Base-by-base conservation (phyloP, 2,113 vertebrate genomes). In the Felis catus region DNA sequence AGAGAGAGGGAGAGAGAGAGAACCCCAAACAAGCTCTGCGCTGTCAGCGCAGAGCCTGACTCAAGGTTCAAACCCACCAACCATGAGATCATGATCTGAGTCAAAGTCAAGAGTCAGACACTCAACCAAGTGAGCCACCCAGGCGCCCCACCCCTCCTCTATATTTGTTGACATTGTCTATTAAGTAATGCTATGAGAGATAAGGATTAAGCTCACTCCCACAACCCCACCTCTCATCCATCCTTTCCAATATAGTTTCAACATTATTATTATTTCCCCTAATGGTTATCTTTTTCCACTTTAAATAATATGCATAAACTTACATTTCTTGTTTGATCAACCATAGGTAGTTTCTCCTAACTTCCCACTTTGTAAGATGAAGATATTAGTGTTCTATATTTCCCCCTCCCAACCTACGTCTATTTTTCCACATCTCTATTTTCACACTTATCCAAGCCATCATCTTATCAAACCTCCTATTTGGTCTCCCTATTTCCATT, bases 261-360 rank as follows among this genome's bases (percentile, higher is more conserved):
- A 81, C 31, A 76, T 55, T 91, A 89, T 80, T 96, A 82, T 94
- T 48, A 94, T 92, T 90, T 87, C 68, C 19, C 87, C 41, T 70
- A 96, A 25, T 92, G 19, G 13, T 23, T 87, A 66, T 21, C 3
- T 65, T 96, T 91, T 91, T 91, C 11, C 23, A 76, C 63, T 91
- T 96, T 92, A 97, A 91, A 76, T 81, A 68, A 70, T 73, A 94
- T 39, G 7, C 45, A 86, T 71, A 94, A 81, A 90, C 14, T 89
- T 95, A 48, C 41, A 86, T 94, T 94, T 97, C 71, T 33, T 92
- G n/a, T 73, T 92, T 94, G 23, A 51, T 81, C 25, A 89, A 82
- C 41, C 51, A 86, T 41, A 71, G 36, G 41, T 36, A 51, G 79
- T 68, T 88, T 93, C 81, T 80, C 76, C 19, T 97, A 91, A 61